These are phyloP conservation scores for Machaerirhynchus nigripectus DNA, from an alignment of 2,113 vertebrate species.

Conservation along the genomic window DNA sequence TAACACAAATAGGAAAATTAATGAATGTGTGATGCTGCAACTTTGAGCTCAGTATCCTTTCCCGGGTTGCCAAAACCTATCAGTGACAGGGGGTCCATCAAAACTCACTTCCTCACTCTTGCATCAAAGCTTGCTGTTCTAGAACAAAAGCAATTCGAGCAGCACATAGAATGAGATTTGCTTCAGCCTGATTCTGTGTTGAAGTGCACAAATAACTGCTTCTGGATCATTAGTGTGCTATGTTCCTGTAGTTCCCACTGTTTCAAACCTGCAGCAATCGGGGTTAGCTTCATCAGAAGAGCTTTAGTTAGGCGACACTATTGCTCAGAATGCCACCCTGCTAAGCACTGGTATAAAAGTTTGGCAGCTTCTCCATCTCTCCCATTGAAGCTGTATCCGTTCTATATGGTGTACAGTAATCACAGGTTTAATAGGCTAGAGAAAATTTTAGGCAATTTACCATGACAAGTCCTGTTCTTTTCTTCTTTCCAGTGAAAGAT, in stretches of 20 bases:
- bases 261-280: not conserved
- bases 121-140: not conserved
- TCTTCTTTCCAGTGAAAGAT: not conserved
- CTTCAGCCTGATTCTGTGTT: not conserved
- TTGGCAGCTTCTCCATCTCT: not conserved
- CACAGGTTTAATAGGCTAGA: not conserved
- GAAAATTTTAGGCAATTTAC: not conserved
- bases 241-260: not conserved
- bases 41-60: not conserved
- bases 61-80: not conserved
- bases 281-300: not conserved
- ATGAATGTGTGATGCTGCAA: not conserved
- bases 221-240: rapidly evolving
- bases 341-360: not conserved
- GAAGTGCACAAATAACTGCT: not conserved
- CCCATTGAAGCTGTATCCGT: not conserved
- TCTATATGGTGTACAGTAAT: not conserved
- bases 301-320: not conserved
- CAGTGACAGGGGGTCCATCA: not conserved
- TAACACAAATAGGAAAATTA: not conserved
- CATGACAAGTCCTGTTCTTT: not conserved
- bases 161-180: not conserved
- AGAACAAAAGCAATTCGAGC: not conserved
- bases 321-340: not conserved
- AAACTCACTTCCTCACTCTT: not conserved